phyloP scores from a whole-genome alignment of 2,113 vertebrate species.

The Hyaena hyaena region DNA sequence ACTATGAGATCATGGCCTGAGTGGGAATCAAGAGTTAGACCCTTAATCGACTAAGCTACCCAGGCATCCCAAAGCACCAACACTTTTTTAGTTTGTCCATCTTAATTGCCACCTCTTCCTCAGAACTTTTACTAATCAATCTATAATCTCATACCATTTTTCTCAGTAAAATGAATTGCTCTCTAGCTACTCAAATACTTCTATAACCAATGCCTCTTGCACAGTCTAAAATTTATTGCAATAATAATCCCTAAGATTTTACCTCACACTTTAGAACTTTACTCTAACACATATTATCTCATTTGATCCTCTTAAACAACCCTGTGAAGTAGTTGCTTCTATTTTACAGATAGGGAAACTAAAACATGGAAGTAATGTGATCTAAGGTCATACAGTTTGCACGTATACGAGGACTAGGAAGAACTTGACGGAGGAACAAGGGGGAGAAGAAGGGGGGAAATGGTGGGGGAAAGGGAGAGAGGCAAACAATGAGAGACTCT shows the following conservation, averaged over 20 bases:
- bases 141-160: background rate
- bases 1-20: too few species aligned
- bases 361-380: background rate
- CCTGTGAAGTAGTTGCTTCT: background rate
- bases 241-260: background rate
- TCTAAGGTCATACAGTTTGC: background rate
- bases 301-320: background rate
- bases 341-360: background rate
- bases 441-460: too few species aligned
- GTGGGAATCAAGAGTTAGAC: too few species aligned
- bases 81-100: background rate
- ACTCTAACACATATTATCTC: background rate
- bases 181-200: background rate
- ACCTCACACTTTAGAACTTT: background rate
- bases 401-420: too few species aligned
- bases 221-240: background rate
- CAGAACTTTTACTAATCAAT: background rate
- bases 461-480: too few species aligned
- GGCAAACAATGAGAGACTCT: too few species aligned
- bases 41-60: too few species aligned
- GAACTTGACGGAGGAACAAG: too few species aligned
- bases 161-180: slow-evolving; percentile 13
- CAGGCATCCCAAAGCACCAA: too few species aligned
- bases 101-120: background rate
- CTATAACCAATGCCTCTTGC: background rate